phyloP scores from a whole-genome alignment of 2,888 invertebrate genomes.

The Drosophila kuntzei region DNA sequence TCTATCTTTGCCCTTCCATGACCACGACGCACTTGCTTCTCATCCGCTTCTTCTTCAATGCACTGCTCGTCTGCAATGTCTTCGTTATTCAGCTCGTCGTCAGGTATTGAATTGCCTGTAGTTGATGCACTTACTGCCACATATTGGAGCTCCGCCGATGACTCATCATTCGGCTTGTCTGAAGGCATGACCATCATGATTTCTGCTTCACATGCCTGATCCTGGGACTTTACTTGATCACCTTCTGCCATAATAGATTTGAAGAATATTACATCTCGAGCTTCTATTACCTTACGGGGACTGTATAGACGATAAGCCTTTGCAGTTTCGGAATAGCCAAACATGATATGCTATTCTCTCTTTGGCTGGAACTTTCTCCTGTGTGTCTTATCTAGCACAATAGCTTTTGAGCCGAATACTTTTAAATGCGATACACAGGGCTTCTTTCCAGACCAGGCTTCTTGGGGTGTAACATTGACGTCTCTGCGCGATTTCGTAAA shows the following conservation, averaged over 20 bases:
- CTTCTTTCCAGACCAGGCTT: constrained; percentile 23
- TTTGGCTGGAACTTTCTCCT: constrained; percentile 15
- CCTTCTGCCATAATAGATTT: neutral
- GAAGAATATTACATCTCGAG: neutral
- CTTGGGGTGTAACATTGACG: constrained; percentile 8
- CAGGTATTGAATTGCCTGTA: neutral
- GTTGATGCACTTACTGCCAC: too few species aligned
- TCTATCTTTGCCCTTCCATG: too few species aligned
- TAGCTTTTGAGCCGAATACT: too few species aligned
- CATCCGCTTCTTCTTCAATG: neutral
- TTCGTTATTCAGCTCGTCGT: neutral
- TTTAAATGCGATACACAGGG: neutral
- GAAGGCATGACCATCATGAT: neutral
- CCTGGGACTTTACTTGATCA: neutral
- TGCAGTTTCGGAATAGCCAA: constrained; percentile 35
- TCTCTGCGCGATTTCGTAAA: constrained; percentile 30
- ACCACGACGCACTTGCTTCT: neutral
- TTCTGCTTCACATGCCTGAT: neutral
- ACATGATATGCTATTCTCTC: constrained; percentile 9
- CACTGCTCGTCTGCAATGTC: neutral
- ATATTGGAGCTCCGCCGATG: neutral
- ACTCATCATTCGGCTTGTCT: too few species aligned
- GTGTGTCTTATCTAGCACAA: too few species aligned
- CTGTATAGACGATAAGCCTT: constrained; percentile 40
- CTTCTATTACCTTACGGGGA: constrained; percentile 8